Base-by-base conservation (phyloP, 2,113 vertebrate species). In the Marcusenius ussheri region DNA sequence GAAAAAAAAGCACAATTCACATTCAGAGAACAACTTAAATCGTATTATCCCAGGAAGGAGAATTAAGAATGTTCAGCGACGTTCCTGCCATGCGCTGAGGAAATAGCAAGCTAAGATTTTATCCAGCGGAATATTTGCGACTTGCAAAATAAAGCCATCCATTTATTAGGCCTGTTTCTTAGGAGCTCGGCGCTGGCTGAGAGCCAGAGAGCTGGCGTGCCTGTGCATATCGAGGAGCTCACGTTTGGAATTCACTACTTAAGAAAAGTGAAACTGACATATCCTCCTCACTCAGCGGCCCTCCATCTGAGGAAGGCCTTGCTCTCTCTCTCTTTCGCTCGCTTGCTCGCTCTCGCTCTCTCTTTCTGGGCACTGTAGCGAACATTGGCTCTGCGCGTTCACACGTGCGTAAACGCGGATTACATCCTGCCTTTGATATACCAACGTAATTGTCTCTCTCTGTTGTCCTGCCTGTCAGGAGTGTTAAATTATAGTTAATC, bases 391-490 rank as follows among this genome's bases (percentile, higher is more conserved):
- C 42, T 87, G 87, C 88, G 91, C 91, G 88, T 93, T 94, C 91
- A 91, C 92, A 94, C 89, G 91, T 92, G 92, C 91, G 91, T 92
- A 92, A 92, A 93, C 87, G 77, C 87, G 88, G 89, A 87, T 94
- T 93, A 95, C 91, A 74, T 74, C 88, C 83, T 84, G 80, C 90
- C 95, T 95, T 95, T 96, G 94, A 96, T 95, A 94, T 92, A 91
- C 93, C 95, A 94, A 90, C 91, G 88, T 95, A 94, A 96, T 95
- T 95, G 92, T 91, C 88, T 91, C 89, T 83, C 91, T 92, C 88
- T 95, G 94, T 95, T 95, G 95, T 95, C 93, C 91, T 93, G 90
- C 96, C 95, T 95, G 95, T 95, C 96, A 95, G 86, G 94, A 90
- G 91, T 9, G 90, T 91, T 95, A 94, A 95, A 91, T 96, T 95